These are phyloP conservation scores for Neelides folsomi DNA, from an alignment of 2,888 invertebrate genomes.

Conservation along the genomic window DNA sequence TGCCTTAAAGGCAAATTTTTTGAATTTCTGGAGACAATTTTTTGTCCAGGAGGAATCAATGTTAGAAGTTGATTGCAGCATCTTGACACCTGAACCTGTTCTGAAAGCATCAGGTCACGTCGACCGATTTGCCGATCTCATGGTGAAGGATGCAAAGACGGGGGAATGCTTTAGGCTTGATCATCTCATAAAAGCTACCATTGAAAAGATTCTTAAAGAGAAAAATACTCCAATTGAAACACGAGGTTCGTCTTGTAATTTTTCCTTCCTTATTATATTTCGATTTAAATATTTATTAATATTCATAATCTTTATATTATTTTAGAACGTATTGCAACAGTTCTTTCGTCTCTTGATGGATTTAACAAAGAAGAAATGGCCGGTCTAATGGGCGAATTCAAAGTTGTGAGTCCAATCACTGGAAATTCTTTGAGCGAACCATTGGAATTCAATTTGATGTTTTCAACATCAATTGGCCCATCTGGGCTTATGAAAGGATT, in stretches of 20 bases:
- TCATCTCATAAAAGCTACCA: conserved; percentile 87
- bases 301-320: background rate
- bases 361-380: conserved; percentile 83
- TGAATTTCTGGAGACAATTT: conserved; percentile 84
- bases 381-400: conserved; percentile 64
- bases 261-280: background rate
- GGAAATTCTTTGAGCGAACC: conserved; percentile 91
- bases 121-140: conserved; percentile 94
- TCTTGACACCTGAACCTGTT: conserved; percentile 92
- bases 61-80: conserved; percentile 96
- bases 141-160: conserved; percentile 92
- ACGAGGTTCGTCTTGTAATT: conserved; percentile 13
- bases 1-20: conserved; percentile 87
- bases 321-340: conserved; percentile 24
- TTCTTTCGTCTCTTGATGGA: conserved; percentile 56
- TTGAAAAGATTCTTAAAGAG: conserved; percentile 72
- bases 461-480: conserved; percentile 93
- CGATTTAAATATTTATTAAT: background rate
- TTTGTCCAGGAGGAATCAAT: conserved; percentile 96
- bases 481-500: conserved; percentile 64
- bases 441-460: conserved; percentile 98
- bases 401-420: conserved; percentile 89
- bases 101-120: conserved; percentile 97
- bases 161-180: conserved; percentile 97
- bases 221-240: conserved; percentile 62